Evolutionary conservation across 2,888 invertebrate species (phyloP), one percentile per base, ranked within the genome.

Genomic region (Cerceris rybyensis): DNA sequence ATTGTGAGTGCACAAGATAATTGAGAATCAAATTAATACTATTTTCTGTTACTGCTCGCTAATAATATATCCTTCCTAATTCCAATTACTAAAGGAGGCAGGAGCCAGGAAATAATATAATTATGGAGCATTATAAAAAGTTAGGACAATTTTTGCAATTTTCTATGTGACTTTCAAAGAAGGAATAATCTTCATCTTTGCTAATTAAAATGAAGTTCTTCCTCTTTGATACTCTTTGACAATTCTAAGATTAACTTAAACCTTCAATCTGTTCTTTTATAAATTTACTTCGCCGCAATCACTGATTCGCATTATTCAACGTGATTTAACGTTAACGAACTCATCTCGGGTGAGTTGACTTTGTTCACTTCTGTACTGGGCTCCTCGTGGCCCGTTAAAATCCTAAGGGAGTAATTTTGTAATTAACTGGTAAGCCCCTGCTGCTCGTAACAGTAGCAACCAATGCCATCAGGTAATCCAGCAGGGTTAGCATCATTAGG

Each of bases 341-440:
- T 58, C 66, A 60, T 75, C 59, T 50, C 66, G 70, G 72, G 75
- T 66, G 61, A 49, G 52, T 49, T 49, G 70, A 63, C 63, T 49
- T 57, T 50, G 60, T 46, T 57, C 68, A 55, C 69, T 71, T 65
- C 71, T 55, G 55, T 75, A 68, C 63, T 41, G 54, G 41, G 59
- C 16, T 52, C 55, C 71, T 57, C 28, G 49, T 57, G 42, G 68
- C 59, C 77, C 16, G 76, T 82, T 76, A 68, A 81, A 81, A 81
- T 85, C 85, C 85, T 82, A 57, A 75, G 82, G 85, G 86, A 86
- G 84, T 86, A 78, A 86, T 85, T 86, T 85, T 74, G 84, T 79
- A 86, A 85, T 86, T 85, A 84, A 84, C 84, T 76, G 72, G 73
- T 70, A 70, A 69, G 60, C 72, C 74, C 61, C 55, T 16, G 68